phyloP scores from a whole-genome alignment of 2,797 vertebrate genomes.

The Rhinogobio ventralis region DNA sequence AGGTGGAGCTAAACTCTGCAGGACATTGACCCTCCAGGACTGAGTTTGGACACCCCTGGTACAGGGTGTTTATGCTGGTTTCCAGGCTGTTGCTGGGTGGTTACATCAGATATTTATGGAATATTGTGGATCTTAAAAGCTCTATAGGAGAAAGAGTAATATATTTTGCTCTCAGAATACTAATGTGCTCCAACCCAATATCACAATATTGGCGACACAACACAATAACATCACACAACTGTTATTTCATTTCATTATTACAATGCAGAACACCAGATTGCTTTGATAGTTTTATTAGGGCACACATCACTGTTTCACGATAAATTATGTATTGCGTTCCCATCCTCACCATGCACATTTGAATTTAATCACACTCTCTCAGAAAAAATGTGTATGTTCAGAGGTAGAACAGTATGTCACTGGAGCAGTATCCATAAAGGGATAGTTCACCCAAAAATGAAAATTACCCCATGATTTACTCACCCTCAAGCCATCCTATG shows the following conservation, averaged over 20 bases:
- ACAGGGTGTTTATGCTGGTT: background rate
- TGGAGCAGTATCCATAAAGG: background rate
- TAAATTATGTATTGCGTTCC: background rate
- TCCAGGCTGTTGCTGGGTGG: background rate
- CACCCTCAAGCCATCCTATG: too few species aligned
- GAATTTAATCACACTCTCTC: background rate
- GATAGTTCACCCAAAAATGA: too few species aligned
- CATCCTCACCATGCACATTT: background rate
- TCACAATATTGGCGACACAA: background rate
- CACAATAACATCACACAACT: background rate
- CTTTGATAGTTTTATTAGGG: background rate
- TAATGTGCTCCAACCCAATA: background rate
- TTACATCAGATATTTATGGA: background rate
- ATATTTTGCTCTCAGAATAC: background rate
- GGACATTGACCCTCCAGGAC: too few species aligned
- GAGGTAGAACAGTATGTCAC: background rate
- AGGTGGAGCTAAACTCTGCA: too few species aligned
- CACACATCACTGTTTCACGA: background rate
- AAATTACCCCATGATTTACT: too few species aligned
- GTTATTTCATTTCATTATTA: background rate
- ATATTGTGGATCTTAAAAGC: background rate
- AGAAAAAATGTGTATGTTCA: background rate
- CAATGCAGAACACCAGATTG: background rate
- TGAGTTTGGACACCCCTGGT: too few species aligned
- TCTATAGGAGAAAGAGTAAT: background rate